phyloP scores from a whole-genome alignment of 1,140 invertebrate genomes.

The Papilio helenus region DNA sequence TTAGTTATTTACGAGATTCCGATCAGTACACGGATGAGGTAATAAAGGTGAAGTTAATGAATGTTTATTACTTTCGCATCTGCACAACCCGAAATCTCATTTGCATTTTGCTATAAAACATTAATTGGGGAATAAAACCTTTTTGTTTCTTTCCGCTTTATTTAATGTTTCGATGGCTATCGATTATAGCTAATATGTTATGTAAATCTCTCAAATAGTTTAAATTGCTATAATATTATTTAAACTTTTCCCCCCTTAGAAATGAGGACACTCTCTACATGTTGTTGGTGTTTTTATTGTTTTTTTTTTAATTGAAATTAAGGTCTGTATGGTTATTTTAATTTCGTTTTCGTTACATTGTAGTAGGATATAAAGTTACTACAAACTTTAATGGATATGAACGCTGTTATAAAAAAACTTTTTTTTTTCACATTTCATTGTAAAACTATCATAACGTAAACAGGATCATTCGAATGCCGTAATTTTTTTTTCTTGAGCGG shows the following conservation, averaged over 20 bases:
- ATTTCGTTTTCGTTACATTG: too few species aligned
- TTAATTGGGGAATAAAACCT: slow-evolving; percentile 10
- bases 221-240: too few species aligned
- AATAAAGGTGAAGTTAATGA: slow-evolving; percentile 30
- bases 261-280: too few species aligned
- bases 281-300: too few species aligned
- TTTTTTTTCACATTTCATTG: neutral
- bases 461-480: neutral
- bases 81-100: slow-evolving; percentile 20
- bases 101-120: slow-evolving; percentile 15
- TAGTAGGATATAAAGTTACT: too few species aligned
- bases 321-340: too few species aligned
- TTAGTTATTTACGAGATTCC: slow-evolving; percentile 21
- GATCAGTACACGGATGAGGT: slow-evolving; percentile 32
- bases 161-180: neutral
- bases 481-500: neutral
- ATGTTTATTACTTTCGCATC: slow-evolving; percentile 30
- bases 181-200: neutral
- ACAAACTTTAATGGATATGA: neutral
- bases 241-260: too few species aligned
- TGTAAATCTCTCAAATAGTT: too few species aligned
- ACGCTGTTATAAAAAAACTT: neutral
- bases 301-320: too few species aligned
- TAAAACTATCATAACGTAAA: neutral
- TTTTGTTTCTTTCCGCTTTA: neutral